Percentiles rank a stretch among this genome's conserved stretches.
Conservation (phyloP, 1,140 invertebrate genomes). For the Drosophila oshimai region DNA sequence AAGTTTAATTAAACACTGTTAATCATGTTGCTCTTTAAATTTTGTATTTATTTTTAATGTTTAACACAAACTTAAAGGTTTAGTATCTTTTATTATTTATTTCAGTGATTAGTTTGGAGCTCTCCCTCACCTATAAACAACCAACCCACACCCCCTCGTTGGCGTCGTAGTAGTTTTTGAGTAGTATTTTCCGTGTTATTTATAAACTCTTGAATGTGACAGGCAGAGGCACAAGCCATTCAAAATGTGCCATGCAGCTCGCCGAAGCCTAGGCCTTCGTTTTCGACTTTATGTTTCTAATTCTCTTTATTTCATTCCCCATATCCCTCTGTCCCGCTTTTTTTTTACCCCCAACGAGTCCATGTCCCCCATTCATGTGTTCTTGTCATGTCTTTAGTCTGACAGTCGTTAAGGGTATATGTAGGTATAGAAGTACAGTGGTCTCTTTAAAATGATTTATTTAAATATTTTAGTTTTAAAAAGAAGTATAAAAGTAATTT, state of each 20-base stretch:
- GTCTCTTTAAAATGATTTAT: not conserved
- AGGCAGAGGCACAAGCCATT: constrained; percentile 47
- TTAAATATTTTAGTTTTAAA: not conserved
- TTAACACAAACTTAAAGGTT: too few relatives aligned
- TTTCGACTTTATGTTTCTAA: constrained; percentile 9
- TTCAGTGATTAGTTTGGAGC: not conserved
- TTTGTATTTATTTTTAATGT: too few relatives aligned
- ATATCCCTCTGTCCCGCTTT: not conserved
- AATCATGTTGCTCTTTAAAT: too few relatives aligned
- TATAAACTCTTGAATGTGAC: constrained; percentile 57
- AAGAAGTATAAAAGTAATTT: too few relatives aligned
- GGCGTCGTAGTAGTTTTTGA: constrained; percentile 35
- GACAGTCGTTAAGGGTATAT: not conserved
- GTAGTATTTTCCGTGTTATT: constrained; percentile 66
- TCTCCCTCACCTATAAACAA: constrained; percentile 9
- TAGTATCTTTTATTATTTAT: not conserved
- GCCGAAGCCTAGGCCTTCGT: constrained; percentile 14
- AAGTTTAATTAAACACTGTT: too few relatives aligned
- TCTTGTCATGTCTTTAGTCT: constrained; percentile 22
- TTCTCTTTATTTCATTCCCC: not conserved
- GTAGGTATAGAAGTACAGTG: not conserved
- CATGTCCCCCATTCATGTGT: constrained; percentile 37
- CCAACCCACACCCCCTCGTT: not conserved
- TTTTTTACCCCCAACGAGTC: not conserved
- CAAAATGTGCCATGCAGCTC: constrained; percentile 43